Evolutionary conservation across 2,888 invertebrate species (phyloP).

Genomic region (Leptothorax acervorum): DNA sequence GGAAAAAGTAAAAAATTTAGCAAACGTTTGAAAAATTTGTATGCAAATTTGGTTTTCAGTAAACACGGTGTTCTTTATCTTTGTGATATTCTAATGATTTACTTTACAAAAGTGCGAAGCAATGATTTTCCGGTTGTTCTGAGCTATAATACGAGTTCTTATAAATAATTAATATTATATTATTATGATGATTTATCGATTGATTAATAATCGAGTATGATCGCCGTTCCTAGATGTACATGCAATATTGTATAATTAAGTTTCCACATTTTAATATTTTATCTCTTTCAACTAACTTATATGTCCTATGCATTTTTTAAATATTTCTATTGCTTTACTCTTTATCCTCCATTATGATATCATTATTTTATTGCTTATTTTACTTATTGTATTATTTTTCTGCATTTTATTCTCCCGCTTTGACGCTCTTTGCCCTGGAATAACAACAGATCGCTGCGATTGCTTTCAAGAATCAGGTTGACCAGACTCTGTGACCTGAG

Average conservation of each 20-base stretch:
- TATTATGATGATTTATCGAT: not conserved
- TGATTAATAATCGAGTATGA: not conserved
- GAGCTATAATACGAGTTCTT: not conserved
- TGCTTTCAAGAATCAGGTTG: not conserved
- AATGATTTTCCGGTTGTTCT: not conserved
- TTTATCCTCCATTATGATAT: not conserved
- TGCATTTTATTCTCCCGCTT: not conserved
- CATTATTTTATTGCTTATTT: not conserved
- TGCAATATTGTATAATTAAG: not conserved
- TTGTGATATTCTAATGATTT: too few relatives aligned
- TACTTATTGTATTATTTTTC: not conserved
- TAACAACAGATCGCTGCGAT: not conserved
- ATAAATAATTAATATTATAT: not conserved
- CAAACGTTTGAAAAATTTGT: not conserved
- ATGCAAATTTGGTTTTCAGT: too few relatives aligned
- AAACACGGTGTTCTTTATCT: too few relatives aligned
- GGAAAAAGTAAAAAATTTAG: not conserved
- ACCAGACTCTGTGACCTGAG: constrained; percentile 2
- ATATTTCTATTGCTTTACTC: not conserved
- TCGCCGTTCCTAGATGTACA: not conserved
- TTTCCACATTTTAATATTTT: not conserved
- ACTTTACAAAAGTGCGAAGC: too few relatives aligned
- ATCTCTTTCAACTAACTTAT: not conserved
- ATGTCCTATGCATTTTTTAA: not conserved
- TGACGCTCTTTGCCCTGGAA: not conserved